Percentiles rank a stretch among this genome's conserved stretches.
Conservation (phyloP, 2,113 vertebrate species). For the Elachura formosa region DNA sequence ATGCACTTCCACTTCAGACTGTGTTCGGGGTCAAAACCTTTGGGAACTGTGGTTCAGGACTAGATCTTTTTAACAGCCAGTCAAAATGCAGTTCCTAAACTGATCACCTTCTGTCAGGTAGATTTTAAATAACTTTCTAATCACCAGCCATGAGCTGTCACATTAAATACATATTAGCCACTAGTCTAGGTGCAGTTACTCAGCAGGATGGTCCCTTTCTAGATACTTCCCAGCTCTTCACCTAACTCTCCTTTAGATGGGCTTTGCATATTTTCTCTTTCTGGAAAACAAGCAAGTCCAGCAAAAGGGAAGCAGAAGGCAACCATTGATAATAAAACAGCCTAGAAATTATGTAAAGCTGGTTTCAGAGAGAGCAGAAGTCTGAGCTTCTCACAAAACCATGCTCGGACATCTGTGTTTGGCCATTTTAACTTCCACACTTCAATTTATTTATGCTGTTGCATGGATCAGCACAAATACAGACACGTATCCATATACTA, state of each 20-base stretch:
- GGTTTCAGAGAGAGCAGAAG: not conserved
- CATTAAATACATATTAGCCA: not conserved
- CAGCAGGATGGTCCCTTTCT: not conserved
- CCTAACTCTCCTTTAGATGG: not conserved
- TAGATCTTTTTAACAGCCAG: not conserved
- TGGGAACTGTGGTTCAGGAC: not conserved
- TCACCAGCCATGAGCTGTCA: not conserved
- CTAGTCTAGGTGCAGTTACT: not conserved
- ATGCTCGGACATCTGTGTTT: rapidly evolving
- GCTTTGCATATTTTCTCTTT: not conserved
- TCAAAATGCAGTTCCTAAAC: not conserved
- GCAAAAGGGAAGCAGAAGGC: not conserved
- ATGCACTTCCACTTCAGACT: not conserved
- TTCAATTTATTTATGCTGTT: not conserved
- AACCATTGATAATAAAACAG: not conserved
- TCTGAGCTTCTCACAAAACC: not conserved
- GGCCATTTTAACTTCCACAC: not conserved
- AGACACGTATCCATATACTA: rapidly evolving
- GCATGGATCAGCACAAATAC: not conserved
- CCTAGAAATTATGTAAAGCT: not conserved
- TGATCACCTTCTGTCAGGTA: not conserved
- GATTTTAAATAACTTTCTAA: not conserved
- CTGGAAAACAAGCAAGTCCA: not conserved
- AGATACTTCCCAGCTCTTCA: not conserved
- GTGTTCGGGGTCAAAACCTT: not conserved